A percentile compares a stretch with the other conserved stretches of the same genome.
phyloP scores from a whole-genome alignment of 1,140 invertebrate species.

The Pogonomyrmex barbatus region DNA sequence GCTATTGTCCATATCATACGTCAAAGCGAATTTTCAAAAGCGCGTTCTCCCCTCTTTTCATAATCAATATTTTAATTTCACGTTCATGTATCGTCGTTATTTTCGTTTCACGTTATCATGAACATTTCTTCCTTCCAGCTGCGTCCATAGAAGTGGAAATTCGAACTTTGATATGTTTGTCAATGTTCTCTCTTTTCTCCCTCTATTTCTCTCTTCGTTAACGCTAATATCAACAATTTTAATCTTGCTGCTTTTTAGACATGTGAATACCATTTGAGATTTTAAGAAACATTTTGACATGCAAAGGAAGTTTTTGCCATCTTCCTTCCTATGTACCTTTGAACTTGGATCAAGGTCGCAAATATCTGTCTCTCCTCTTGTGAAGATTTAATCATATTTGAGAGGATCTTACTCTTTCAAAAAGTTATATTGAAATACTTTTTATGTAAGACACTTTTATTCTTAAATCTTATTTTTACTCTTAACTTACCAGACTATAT shows the following conservation, averaged over 20 bases:
- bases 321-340: background rate
- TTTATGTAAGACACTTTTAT: background rate
- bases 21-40: background rate
- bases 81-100: background rate
- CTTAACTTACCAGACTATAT: background rate
- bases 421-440: background rate
- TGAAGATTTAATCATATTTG: conserved; percentile 1
- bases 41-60: conserved; percentile 2
- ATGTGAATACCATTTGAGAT: conserved; percentile 39
- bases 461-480: background rate
- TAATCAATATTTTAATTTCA: conserved; percentile 23
- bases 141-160: conserved; percentile 14
- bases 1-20: background rate
- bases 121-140: background rate
- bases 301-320: background rate
- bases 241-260: background rate
- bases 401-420: background rate
- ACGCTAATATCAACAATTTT: conserved; percentile 38
- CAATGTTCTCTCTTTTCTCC: background rate
- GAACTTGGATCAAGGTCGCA: background rate
- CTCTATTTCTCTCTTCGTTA: conserved; percentile 20
- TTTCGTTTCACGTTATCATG: conserved; percentile 13
- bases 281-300: conserved; percentile 43
- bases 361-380: background rate
- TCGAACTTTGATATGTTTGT: conserved; percentile 29